Base-by-base conservation (phyloP, 1,140 invertebrate genomes). In the Drosophila nigromelanica region DNA sequence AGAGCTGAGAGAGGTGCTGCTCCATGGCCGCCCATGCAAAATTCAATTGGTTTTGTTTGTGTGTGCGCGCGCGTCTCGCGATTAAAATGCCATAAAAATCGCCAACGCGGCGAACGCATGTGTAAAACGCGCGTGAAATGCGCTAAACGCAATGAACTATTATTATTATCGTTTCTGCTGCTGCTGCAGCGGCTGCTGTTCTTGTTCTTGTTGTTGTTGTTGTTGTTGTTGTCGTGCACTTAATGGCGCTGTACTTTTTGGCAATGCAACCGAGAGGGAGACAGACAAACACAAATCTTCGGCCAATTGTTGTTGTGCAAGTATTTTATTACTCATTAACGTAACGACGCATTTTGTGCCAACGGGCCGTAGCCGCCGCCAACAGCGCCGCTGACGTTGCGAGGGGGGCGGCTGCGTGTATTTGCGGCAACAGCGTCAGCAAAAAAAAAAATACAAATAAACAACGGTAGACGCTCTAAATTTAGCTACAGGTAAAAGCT, bases 271-370 rank as follows among this genome's bases (percentile, higher is more conserved):
- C n/a, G 24, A 8, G 0, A 39, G 7, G 63, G 14, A 15, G 27
- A 30, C 45, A 63, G 43, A 33, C 30, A 72, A 42, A 30, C 30
- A 42, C n/a, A 50, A 50, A 40, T 51, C 58, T 67, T 51, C 71
- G 51, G 39, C 54, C 51, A 48, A 63, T 51, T 60, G 40, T 72
- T 81, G 50, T 78, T 86, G 78, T 81, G 73, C 79, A 83, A 83
- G 83, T 89, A 89, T 89, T 89, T 89, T 89, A 89, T 89, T 89
- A 89, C 83, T 89, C 83, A 89, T 89, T 89, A 89, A 78, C 83
- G 85, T 89, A 89, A 89, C 85, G 70, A 89, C 83, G 85, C 79
- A 89, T 89, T 89, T 89, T 80, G 76, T 67, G 76, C 73, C 73
- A 72, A 75, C 50, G 50, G 73, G 67, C 73, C 56, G 72, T 35